Evolutionary conservation across 2,797 vertebrate species (phyloP).

Genomic region (Orientallactaga sibirica): DNA sequence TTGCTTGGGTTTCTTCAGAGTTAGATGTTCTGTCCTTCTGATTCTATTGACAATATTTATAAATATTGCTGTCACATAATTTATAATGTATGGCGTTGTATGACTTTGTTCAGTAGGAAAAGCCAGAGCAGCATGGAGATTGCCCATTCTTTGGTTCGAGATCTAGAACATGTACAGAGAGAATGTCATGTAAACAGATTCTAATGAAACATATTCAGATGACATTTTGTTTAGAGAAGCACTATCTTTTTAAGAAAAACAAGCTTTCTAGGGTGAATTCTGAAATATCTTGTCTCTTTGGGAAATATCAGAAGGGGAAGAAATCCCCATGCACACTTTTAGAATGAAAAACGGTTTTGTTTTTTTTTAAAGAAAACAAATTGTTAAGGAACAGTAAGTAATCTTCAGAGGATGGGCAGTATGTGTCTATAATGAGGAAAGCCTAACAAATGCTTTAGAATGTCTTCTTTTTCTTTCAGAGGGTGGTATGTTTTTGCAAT

Average conservation of each 20-base stretch:
- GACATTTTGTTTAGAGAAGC: constrained; percentile 68
- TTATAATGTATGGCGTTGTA: constrained; percentile 83
- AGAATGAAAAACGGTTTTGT: background rate
- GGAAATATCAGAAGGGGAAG: constrained; percentile 55
- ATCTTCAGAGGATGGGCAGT: constrained; percentile 37
- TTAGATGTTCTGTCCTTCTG: constrained; percentile 79
- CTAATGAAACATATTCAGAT: constrained; percentile 67
- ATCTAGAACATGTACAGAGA: background rate
- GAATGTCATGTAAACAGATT: constrained; percentile 66
- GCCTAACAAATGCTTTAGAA: constrained; percentile 43
- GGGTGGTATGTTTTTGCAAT: constrained; percentile 58
- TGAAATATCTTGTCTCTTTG: constrained; percentile 62
- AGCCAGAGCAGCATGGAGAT: constrained; percentile 66
- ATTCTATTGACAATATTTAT: constrained; percentile 84
- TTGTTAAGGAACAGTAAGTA: constrained; percentile 42
- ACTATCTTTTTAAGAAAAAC: constrained; percentile 66
- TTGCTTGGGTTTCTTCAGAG: constrained; percentile 82
- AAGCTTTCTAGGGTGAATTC: constrained; percentile 52
- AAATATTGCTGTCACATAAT: constrained; percentile 87
- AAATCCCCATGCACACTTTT: constrained; percentile 49
- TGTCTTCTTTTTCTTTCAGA: constrained; percentile 62
- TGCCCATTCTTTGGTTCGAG: constrained; percentile 64
- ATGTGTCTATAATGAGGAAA: constrained; percentile 54
- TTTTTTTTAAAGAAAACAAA: constrained; percentile 59
- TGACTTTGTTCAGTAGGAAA: constrained; percentile 82